Base-by-base conservation (phyloP, 30 jellyfish, hydroid and myxozoan species). In the Aurelia sp. region DNA sequence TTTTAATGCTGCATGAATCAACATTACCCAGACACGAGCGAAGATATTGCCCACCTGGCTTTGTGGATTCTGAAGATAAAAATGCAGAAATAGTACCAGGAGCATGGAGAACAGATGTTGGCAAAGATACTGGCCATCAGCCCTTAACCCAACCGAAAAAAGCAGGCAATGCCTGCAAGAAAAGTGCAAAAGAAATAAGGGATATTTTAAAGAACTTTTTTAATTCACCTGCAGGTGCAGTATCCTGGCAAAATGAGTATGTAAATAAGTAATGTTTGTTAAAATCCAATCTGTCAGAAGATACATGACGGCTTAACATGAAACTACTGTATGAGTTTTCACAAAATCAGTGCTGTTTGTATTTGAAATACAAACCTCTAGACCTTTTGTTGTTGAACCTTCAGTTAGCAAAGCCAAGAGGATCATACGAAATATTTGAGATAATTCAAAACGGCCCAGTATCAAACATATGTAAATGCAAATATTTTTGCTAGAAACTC, bases 31-130 rank as follows among this genome's bases (percentile, higher is more conserved):
- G 66, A 31, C 69, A 82, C 67, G 91, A 82, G 64, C 58, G 86
- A 18, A 57, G 85, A 57, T 82, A 67, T 72, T 82, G 85, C 85
- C 92, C 85, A 4, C 18, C 62, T 7, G 92, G 88, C 16, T 82
- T 82, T 53, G 22, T 69, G n/a, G 92, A 82, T 80, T 8, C 47
- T 62, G 58, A 59, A 57, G 88, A 77, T 38, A 55, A 33, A 20
- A 22, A 59, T 12, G 77, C 58, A 61, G n/a, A 57, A 5, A 9
- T 77, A 3, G 18, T 19, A n/a, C 77, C 76, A 8, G 88, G 88
- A 3, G 35, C 20, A 15, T 77, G 88, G 88, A 35, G 76, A 40
- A 16, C 53, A 5, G 75, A 16, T 21, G 78, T n/a, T 9, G 76
- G 85, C 85, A 52, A 64, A 0, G 90, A 80, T 58, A 67, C 21